phyloP scores from a whole-genome alignment of 2,888 invertebrate genomes.

The Andrena marginata region DNA sequence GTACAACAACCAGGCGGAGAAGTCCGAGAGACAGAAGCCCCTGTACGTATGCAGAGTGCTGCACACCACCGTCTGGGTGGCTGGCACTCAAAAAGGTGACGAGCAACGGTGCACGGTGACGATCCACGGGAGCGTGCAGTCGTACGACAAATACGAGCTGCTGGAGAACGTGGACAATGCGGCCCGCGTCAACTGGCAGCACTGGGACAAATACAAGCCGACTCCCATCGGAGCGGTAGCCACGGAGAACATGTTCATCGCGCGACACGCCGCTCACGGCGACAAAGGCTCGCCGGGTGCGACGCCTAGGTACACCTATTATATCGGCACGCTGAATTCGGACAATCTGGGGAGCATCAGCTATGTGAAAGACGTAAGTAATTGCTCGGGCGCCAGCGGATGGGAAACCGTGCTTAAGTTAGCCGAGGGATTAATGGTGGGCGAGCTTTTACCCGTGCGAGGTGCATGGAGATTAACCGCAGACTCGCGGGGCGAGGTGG shows the following conservation, averaged over 20 bases:
- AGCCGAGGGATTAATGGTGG: background rate
- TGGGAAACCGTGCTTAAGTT: background rate
- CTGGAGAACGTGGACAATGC: constrained; percentile 92
- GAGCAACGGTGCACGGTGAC: constrained; percentile 89
- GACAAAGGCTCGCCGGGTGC: constrained; percentile 53
- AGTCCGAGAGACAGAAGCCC: constrained; percentile 63
- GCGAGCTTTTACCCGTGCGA: background rate
- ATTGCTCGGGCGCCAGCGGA: constrained; percentile 19
- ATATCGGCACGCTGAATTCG: constrained; percentile 90
- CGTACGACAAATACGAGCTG: constrained; percentile 89
- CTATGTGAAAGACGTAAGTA: constrained; percentile 87
- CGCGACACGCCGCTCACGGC: constrained; percentile 82
- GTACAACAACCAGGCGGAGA: constrained; percentile 68
- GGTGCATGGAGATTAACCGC: background rate
- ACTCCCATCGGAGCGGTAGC: constrained; percentile 90
- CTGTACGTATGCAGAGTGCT: constrained; percentile 91
- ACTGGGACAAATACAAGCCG: constrained; percentile 90
- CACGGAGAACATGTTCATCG: constrained; percentile 84
- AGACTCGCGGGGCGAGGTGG: background rate
- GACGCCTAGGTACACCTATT: constrained; percentile 85
- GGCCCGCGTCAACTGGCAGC: constrained; percentile 91
- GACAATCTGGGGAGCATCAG: constrained; percentile 90
- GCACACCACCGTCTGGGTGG: constrained; percentile 90
- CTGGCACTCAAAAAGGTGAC: constrained; percentile 89
- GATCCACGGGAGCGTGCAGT: constrained; percentile 87